Base-by-base conservation (phyloP, 2,888 invertebrate genomes). In the Lapara coniferarum region DNA sequence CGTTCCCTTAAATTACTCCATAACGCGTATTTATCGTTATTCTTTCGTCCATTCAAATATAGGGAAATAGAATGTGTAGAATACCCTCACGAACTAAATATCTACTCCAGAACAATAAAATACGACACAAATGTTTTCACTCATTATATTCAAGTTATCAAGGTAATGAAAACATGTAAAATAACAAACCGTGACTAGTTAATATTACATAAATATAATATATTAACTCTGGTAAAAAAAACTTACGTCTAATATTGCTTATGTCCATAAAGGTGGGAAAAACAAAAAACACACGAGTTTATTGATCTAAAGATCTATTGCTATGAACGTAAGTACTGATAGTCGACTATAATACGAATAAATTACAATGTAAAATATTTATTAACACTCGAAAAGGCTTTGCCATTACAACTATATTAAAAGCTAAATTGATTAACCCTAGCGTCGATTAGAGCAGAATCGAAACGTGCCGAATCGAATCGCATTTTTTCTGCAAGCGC, bases 311-410 rank as follows among this genome's bases (percentile, higher is more conserved):
- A 37, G 37, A 37, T 13, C 63, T 16, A 49, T 63, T 49, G 46
- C 63, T 63, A 10, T 52, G 37, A 59, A 16, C 10, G 59, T 63
- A 63, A 63, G 63, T 63, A 63, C 63, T 19, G 46, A 49, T 16
- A 59, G 59, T 46, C 13, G 12, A 49, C 5, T 19, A 63, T 49
- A 49, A 19, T 19, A 6, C 49, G 6, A 63, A 63, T 19, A 49
- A 12, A 37, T 49, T 49, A 59, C 16, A 19, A 59, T 59, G 59
- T 59, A 44, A 46, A 16, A 44, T 37, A 37, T 37, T 14, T 16
- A 49, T 63, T 63, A 63, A 63, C 46, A 63, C 49, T 49, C 63
- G 46, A 63, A 49, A 10, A 19, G 63, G 63, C 63, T 63, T 63
- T 46, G 63, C 63, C 63, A 7, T 49, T n/a, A 55, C 10, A 63